Conservation (phyloP, 2,797 vertebrate species). For the Dipus sagitta region DNA sequence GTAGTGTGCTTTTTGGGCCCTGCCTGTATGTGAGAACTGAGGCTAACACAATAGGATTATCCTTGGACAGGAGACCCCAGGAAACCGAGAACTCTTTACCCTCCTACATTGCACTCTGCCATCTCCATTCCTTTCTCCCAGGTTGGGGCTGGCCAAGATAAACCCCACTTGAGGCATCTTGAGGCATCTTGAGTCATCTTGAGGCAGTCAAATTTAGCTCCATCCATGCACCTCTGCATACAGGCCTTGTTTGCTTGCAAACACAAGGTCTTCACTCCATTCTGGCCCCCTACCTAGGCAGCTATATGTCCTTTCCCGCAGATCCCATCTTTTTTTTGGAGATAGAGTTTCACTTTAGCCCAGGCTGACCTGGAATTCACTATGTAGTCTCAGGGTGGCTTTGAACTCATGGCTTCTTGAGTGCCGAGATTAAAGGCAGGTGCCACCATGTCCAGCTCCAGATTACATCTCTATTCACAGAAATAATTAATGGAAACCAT, state of each 20-base stretch:
- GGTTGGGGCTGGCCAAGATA: too few relatives aligned
- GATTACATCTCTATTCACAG: neutral
- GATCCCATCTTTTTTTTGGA: neutral
- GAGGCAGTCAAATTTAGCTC: neutral
- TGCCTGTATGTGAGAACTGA: neutral
- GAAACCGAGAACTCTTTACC: neutral
- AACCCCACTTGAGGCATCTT: neutral
- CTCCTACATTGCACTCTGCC: rapidly evolving
- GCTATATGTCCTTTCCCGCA: neutral
- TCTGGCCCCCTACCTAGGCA: neutral
- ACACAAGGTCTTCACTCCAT: neutral
- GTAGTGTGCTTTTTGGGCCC: neutral
- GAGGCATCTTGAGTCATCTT: too few relatives aligned
- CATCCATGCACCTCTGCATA: neutral
- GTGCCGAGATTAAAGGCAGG: too few relatives aligned
- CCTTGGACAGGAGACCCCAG: neutral
- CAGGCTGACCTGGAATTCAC: too few relatives aligned
- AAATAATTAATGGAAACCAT: neutral
- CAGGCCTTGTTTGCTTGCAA: neutral
- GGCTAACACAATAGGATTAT: neutral
- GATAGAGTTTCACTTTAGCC: too few relatives aligned
- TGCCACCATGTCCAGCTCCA: too few relatives aligned
- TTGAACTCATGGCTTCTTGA: too few relatives aligned
- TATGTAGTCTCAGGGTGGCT: too few relatives aligned
- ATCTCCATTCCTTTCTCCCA: neutral